A percentile compares a stretch with the other conserved stretches of the same genome.
Conservation (phyloP, 2,888 invertebrate species). For the Lampropteryx suffumata region DNA sequence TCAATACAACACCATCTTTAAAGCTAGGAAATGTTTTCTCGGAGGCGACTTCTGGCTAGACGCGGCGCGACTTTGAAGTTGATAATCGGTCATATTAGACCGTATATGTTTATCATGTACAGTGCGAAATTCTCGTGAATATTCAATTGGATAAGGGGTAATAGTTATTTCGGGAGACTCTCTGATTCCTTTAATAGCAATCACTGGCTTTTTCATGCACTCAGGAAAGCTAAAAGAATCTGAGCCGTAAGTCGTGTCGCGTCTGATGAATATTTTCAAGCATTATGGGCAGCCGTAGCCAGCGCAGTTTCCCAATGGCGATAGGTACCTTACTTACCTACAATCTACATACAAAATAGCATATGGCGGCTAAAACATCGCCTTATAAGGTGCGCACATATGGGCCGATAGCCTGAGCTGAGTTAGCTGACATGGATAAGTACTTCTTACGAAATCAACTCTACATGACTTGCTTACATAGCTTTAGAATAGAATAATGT, state of each 20-base stretch:
- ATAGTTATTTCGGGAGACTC: too few relatives aligned
- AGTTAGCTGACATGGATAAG: constrained; percentile 39
- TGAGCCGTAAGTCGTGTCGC: background rate
- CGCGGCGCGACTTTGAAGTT: background rate
- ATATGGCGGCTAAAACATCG: constrained; percentile 71
- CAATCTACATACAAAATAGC: constrained; percentile 52
- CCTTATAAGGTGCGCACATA: constrained; percentile 67
- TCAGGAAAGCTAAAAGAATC: too few relatives aligned
- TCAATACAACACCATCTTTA: constrained; percentile 67
- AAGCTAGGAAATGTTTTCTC: background rate
- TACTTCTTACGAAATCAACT: constrained; percentile 55
- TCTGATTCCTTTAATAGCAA: too few relatives aligned
- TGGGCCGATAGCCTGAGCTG: constrained; percentile 46
- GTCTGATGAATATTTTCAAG: constrained; percentile 1
- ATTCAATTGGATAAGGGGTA: too few relatives aligned
- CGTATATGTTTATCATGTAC: too few relatives aligned
- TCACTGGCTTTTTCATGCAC: too few relatives aligned
- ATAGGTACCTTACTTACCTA: too few relatives aligned
- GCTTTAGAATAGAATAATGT: constrained; percentile 1
- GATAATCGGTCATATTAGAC: too few relatives aligned
- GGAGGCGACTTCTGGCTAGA: constrained; percentile 7
- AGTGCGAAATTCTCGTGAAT: too few relatives aligned
- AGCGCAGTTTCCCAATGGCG: constrained; percentile 47
- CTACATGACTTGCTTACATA: constrained; percentile 38
- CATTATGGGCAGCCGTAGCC: constrained; percentile 42